Conservation (phyloP, 1,140 invertebrate genomes). For the Papilio polytes region DNA sequence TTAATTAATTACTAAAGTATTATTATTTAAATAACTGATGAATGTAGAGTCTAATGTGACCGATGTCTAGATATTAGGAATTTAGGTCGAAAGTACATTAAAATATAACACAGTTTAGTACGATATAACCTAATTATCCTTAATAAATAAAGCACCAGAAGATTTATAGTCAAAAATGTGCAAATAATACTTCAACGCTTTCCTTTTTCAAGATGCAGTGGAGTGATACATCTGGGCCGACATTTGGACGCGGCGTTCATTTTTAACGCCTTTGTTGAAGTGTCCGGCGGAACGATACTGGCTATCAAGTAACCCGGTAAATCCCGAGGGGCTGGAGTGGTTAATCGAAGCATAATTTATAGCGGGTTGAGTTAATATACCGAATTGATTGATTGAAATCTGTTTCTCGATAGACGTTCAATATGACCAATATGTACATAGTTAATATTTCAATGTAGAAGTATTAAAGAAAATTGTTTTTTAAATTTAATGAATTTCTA, state of each 20-base stretch:
- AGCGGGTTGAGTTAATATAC: constrained; percentile 42
- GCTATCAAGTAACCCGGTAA: constrained; percentile 36
- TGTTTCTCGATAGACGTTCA: constrained; percentile 4
- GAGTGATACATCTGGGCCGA: constrained; percentile 67
- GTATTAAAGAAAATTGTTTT: background rate
- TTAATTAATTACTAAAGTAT: too few relatives aligned
- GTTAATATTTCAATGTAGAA: background rate
- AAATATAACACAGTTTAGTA: background rate
- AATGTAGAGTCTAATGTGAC: too few relatives aligned
- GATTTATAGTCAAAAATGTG: constrained; percentile 51
- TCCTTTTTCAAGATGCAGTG: constrained; percentile 55
- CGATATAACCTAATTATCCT: background rate
- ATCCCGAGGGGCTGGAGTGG: constrained; percentile 52
- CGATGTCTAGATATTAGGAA: too few relatives aligned
- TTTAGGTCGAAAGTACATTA: too few relatives aligned
- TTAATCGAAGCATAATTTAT: constrained; percentile 73
- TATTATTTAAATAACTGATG: too few relatives aligned
- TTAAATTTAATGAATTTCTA: background rate
- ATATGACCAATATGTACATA: constrained; percentile 3
- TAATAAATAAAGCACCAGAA: constrained; percentile 1
- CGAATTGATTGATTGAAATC: background rate
- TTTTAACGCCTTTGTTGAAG: constrained; percentile 76
- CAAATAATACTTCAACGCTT: constrained; percentile 54
- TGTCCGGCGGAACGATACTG: constrained; percentile 57
- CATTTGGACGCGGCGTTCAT: constrained; percentile 65